Percentiles rank a stretch among this genome's conserved stretches.
These are phyloP conservation scores for Betta splendens DNA, from an alignment of 2,797 vertebrate genomes.

Conservation along the genomic window DNA sequence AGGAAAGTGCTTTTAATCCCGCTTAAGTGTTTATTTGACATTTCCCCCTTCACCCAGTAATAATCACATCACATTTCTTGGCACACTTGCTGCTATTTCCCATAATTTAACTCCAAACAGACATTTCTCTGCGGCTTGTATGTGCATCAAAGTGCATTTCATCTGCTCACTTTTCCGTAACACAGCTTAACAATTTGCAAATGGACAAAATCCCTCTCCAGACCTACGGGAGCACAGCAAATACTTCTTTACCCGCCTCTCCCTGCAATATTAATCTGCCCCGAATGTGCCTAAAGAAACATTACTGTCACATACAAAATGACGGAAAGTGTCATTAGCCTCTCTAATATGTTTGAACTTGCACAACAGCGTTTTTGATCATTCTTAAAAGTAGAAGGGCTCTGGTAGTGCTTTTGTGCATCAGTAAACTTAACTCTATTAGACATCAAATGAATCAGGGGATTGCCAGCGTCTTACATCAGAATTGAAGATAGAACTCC, in stretches of 20 bases:
- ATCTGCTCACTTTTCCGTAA: constrained; percentile 1
- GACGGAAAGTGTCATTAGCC: constrained; percentile 13
- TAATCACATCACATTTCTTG: background rate
- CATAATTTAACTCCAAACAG: background rate
- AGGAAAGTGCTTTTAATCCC: background rate
- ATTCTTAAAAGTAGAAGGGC: constrained; percentile 24
- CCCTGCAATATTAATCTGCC: background rate
- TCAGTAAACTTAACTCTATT: constrained; percentile 42
- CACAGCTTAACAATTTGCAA: background rate
- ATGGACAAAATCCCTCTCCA: background rate
- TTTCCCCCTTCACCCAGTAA: background rate
- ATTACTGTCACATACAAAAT: constrained; percentile 13
- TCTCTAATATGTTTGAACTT: constrained; percentile 18
- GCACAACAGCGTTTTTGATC: background rate
- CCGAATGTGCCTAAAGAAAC: background rate
- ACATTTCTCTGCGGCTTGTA: background rate
- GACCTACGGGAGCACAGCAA: background rate
- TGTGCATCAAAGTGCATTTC: background rate
- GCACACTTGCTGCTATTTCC: background rate
- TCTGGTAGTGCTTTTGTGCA: constrained; percentile 11
- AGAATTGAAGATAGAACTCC: constrained; percentile 53
- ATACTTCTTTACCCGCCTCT: constrained; percentile 1
- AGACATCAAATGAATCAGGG: constrained; percentile 49
- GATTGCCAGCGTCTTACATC: constrained; percentile 68
- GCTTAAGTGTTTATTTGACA: background rate